phyloP scores from a whole-genome alignment of 2,113 vertebrate species.

The Bubalus kerabau region DNA sequence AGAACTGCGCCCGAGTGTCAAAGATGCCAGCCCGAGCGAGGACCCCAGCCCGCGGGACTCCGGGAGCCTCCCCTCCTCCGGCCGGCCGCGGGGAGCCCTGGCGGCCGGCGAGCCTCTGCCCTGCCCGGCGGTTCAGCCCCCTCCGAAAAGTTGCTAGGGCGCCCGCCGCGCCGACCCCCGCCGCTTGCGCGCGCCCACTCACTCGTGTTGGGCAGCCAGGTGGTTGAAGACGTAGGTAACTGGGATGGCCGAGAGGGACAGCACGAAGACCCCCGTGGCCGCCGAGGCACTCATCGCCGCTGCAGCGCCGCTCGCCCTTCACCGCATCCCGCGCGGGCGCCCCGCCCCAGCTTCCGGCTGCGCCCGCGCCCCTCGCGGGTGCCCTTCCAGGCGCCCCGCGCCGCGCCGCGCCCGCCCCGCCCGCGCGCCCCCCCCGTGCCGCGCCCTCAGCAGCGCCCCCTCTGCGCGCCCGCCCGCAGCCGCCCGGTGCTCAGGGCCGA shows the following conservation, averaged over 20 bases:
- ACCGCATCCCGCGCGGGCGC: constrained; percentile 7
- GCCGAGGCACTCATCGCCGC: constrained; percentile 87
- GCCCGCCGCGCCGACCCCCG: not conserved
- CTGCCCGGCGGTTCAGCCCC: not conserved
- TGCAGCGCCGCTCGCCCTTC: constrained; percentile 31
- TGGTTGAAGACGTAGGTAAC: constrained; percentile 88
- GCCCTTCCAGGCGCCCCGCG: not conserved
- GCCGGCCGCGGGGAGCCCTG: too few species aligned
- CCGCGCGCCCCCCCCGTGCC: not conserved
- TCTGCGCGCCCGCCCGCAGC: not conserved
- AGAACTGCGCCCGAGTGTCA: not conserved
- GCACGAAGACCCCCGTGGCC: constrained; percentile 90
- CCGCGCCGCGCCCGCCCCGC: not conserved
- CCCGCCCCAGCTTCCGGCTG: constrained; percentile 41
- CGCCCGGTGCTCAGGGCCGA: not conserved
- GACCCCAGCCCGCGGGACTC: not conserved
- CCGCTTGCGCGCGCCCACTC: constrained; percentile 60
- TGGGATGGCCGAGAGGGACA: constrained; percentile 91
- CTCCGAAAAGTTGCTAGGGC: not conserved
- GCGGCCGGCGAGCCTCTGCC: not conserved
- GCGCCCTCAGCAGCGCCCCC: not conserved
- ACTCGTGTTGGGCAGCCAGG: constrained; percentile 83
- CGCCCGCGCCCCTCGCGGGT: not conserved
- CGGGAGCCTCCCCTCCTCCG: too few species aligned
- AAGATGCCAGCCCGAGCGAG: not conserved